Evolutionary conservation across 1,140 invertebrate genomes (phyloP), one percentile per base, ranked within the genome.

Genomic region (Yoshiicerus persimilis): DNA sequence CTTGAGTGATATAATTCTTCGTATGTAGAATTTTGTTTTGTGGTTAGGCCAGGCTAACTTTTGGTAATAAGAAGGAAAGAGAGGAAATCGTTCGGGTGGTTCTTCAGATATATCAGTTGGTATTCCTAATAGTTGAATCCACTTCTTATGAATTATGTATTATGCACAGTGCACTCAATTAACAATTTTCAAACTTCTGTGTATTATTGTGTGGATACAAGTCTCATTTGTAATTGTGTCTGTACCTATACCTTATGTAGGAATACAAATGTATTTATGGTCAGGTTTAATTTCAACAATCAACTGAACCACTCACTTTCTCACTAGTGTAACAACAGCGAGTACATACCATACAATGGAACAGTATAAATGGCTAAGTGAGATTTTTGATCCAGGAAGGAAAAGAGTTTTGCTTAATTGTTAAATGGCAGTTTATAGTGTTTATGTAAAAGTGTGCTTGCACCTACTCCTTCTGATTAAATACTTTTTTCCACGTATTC

Each of bases 381-480:
- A 38, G 75, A 80, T 80, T 80, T 80, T 80, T 80, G 75, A 80
- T 80, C 75, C 75, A 80, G 75, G 75, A 80, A 80, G 75, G 32
- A 32, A 56, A 56, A 2, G 39, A 41, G 39, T 41, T 13, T 41
- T 16, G 4, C 34, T 80, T 80, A 80, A 80, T 80, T 80, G 75
- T 80, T 80, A 20, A 20, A 8, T 36, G 75, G 32, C 47, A 56
- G 47, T 56, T 56, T n/a, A 38, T 23, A n/a, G 75, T 36, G 32
- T 80, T 80, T 80, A 38, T 38, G 75, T 32, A 80, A 36, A 80
- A 34, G 34, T 34, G 75, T 80, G 75, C 75, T 34, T n/a, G 47
- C 47, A n/a, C n/a, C n/a, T n/a, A n/a, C n/a, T n/a, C n/a, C 30
- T 70, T 70, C 38, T 80, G 75, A 80, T 80, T 80, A 80, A 38